Percentiles rank a stretch among this genome's conserved stretches.
These are phyloP conservation scores for Drosophila leonis DNA, from an alignment of 2,888 invertebrate species.

Conservation along the genomic window DNA sequence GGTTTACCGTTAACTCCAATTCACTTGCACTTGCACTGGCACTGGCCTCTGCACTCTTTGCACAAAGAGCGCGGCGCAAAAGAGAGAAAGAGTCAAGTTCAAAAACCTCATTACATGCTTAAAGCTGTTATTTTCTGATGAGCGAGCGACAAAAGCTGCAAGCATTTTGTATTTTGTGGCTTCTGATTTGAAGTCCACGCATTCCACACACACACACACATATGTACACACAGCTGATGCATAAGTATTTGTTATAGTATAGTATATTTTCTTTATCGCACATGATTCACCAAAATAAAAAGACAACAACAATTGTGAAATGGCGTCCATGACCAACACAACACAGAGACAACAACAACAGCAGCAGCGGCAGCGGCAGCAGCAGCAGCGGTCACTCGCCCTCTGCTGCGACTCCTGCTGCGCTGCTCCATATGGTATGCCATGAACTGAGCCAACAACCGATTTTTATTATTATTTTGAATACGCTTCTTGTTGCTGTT, in stretches of 20 bases:
- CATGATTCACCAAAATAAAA: slow-evolving; percentile 70
- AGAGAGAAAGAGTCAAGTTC: slow-evolving; percentile 43
- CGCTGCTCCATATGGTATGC: slow-evolving; percentile 57
- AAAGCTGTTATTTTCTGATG: slow-evolving; percentile 45
- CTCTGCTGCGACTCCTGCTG: slow-evolving; percentile 16
- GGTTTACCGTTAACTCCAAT: slow-evolving; percentile 11
- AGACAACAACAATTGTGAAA: slow-evolving; percentile 63
- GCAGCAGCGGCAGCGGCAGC: slow-evolving; percentile 36
- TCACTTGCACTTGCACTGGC: slow-evolving; percentile 17
- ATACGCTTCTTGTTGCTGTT: slow-evolving; percentile 74
- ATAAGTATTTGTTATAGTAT: slow-evolving; percentile 17
- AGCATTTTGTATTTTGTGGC: slow-evolving; percentile 57
- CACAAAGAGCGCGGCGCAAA: neutral
- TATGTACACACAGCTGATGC: neutral
- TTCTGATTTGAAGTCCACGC: slow-evolving; percentile 60
- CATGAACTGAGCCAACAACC: slow-evolving; percentile 69
- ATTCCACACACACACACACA: slow-evolving; percentile 14
- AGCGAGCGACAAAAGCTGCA: slow-evolving; percentile 25
- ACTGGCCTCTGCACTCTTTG: slow-evolving; percentile 2
- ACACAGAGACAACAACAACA: slow-evolving; percentile 44
- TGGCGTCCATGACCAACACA: slow-evolving; percentile 79
- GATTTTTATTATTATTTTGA: slow-evolving; percentile 80
- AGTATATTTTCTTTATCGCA: slow-evolving; percentile 71
- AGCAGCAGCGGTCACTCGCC: slow-evolving; percentile 56
- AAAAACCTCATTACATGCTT: slow-evolving; percentile 64